Conservation (phyloP, 2,113 vertebrate genomes). For the Clarias macrocephalus region DNA sequence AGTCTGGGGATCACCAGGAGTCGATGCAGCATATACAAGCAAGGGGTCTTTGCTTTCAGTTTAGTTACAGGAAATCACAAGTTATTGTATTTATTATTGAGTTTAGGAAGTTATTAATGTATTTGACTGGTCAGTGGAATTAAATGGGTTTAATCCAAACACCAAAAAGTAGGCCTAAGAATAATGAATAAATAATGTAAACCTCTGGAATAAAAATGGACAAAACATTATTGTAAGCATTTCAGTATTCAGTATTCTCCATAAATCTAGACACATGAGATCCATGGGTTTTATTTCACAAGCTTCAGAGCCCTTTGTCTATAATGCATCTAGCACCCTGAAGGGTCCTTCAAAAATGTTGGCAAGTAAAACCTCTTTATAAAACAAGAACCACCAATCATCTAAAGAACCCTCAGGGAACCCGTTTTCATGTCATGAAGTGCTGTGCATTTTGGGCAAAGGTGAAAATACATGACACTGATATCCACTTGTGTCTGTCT, state of each 20-base stretch:
- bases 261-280: neutral
- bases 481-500: neutral
- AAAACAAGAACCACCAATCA: neutral
- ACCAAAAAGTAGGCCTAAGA: neutral
- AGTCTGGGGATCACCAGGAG: neutral
- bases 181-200: neutral
- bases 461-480: neutral
- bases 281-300: neutral
- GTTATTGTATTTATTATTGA: neutral
- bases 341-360: neutral
- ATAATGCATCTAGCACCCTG: neutral
- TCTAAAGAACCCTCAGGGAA: neutral
- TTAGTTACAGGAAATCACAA: neutral
- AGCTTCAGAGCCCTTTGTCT: neutral
- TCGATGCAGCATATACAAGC: neutral
- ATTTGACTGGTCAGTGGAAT: neutral
- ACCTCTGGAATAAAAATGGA: neutral
- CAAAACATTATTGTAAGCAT: neutral
- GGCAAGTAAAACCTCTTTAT: neutral
- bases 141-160: neutral
- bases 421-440: neutral
- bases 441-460: slow-evolving; percentile 7
- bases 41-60: neutral
- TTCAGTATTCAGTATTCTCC: neutral
- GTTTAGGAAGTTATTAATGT: neutral